phyloP scores from a whole-genome alignment of 2,888 invertebrate species.

The Trachelus stipa region DNA sequence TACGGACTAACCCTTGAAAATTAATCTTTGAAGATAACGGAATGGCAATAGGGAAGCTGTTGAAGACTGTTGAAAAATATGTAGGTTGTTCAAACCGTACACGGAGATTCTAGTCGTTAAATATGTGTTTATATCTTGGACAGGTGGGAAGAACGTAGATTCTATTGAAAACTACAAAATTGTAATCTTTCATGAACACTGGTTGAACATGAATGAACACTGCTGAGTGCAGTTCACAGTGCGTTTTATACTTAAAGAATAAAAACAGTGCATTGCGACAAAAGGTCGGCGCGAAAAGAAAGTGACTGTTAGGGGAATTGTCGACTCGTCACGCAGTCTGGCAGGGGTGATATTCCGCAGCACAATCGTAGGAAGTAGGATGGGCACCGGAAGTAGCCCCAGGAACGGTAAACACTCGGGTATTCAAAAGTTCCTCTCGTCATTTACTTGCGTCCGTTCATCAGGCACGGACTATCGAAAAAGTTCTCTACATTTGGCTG shows the following conservation, averaged over 20 bases:
- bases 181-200: neutral
- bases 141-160: neutral
- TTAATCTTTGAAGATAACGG: neutral
- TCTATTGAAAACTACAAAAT: neutral
- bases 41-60: neutral
- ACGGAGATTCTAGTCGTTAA: neutral
- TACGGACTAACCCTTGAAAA: neutral
- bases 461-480: neutral
- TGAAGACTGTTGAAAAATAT: neutral
- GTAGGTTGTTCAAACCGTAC: neutral
- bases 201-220: neutral
- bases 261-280: slow-evolving; percentile 9
- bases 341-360: slow-evolving; percentile 47
- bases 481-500: neutral
- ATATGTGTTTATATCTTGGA: neutral
- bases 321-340: slow-evolving; percentile 49
- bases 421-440: neutral
- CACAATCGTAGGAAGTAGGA: slow-evolving; percentile 56
- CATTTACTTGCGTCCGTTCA: neutral
- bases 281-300: neutral
- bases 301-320: neutral
- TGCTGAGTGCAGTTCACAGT: neutral
- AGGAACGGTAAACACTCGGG: neutral
- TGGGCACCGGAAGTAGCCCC: slow-evolving; percentile 55
- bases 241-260: slow-evolving; percentile 8